A percentile compares a stretch with the other conserved stretches of the same genome.
Conservation (phyloP, 2,797 vertebrate species). For the Adrianichthys oophorus region DNA sequence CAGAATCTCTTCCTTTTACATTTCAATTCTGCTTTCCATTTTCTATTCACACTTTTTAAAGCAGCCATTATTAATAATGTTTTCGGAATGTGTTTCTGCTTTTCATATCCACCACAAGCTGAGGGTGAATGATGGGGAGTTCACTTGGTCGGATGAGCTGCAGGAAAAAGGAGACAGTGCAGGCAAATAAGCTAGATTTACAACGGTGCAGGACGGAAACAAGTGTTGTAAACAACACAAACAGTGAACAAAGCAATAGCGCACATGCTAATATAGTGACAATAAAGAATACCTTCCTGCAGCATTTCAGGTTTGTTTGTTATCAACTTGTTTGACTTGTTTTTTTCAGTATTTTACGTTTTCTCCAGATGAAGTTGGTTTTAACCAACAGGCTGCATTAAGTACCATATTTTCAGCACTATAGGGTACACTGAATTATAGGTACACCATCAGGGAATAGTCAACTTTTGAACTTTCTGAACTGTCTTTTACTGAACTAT, state of each 20-base stretch:
- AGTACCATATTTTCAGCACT: too few relatives aligned
- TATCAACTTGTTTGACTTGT: too few relatives aligned
- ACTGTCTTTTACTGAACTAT: too few relatives aligned
- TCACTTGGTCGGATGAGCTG: conserved; percentile 55
- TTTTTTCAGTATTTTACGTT: too few relatives aligned
- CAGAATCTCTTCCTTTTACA: background rate
- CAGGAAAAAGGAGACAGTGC: conserved; percentile 38
- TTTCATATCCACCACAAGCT: conserved; percentile 50
- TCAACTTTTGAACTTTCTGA: too few relatives aligned
- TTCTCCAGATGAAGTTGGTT: too few relatives aligned
- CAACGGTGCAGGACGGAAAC: conserved; percentile 32
- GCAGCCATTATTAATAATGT: conserved; percentile 53
- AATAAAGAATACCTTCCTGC: conserved; percentile 7
- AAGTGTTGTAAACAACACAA: conserved; percentile 34
- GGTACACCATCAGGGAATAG: too few relatives aligned
- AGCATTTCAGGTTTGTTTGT: background rate
- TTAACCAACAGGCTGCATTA: too few relatives aligned
- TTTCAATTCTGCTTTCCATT: conserved; percentile 17
- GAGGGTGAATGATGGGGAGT: conserved; percentile 53
- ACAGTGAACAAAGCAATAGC: conserved; percentile 21
- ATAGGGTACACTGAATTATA: too few relatives aligned
- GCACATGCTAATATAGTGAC: background rate
- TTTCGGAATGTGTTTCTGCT: conserved; percentile 31
- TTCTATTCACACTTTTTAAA: conserved; percentile 26
- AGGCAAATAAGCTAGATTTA: conserved; percentile 49